Conservation (phyloP, 2,888 invertebrate species). For the Drosophila birchii region DNA sequence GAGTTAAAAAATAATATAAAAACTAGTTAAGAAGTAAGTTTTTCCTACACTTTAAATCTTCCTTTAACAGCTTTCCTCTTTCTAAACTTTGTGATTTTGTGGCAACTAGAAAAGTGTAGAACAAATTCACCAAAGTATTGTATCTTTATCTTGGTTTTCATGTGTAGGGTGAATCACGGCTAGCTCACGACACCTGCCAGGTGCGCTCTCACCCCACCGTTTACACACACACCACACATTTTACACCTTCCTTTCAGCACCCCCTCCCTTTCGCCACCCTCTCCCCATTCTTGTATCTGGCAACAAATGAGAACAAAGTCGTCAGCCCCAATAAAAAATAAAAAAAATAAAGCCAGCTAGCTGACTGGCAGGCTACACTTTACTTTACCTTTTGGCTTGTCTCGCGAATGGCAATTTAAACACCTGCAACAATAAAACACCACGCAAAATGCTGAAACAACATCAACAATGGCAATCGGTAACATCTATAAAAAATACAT, state of each 20-base stretch:
- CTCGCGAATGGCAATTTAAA: conserved; percentile 55
- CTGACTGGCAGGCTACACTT: conserved; percentile 11
- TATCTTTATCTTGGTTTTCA: conserved; percentile 6
- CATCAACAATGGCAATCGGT: conserved; percentile 14
- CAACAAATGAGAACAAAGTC: conserved; percentile 40
- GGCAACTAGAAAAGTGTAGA: neutral
- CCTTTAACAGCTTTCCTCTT: neutral
- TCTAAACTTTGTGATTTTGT: neutral
- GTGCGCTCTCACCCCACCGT: neutral
- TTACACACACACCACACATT: neutral
- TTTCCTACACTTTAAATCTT: neutral
- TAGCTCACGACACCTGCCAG: conserved; percentile 32
- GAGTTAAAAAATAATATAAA: neutral
- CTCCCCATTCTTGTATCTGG: conserved; percentile 3
- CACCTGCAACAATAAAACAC: conserved; percentile 56
- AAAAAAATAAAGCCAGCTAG: neutral
- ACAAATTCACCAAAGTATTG: neutral
- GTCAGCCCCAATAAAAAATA: conserved; percentile 31
- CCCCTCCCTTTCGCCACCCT: neutral
- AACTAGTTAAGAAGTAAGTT: neutral
- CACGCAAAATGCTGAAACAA: conserved; percentile 26
- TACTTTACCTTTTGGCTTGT: conserved; percentile 15
- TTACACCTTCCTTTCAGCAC: neutral
- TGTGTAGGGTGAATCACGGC: conserved; percentile 52
- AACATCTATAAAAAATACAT: conserved; percentile 30